Conservation (phyloP, 1,140 invertebrate species). For the roundworm (Caenorhabditis elegans) region WBcel235 BX284606.5:13689001-13689500, state of each 20-base stretch:
- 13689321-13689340: not conserved
- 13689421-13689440: too few species aligned
- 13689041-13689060: not conserved
- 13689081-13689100: not conserved
- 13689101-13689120: not conserved
- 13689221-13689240: not conserved
- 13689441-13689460: too few species aligned
- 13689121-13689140: not conserved
- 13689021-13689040: not conserved
- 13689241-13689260: not conserved
- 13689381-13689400: too few species aligned
- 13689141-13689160: not conserved
- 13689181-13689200: not conserved
- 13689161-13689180: not conserved
- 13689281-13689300: too few species aligned
- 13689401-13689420: too few species aligned
- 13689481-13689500: too few species aligned
- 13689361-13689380: too few species aligned
- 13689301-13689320: too few species aligned
- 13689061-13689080: not conserved
- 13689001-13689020: not conserved
- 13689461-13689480: too few species aligned
- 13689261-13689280: not conserved
- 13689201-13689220: not conserved
- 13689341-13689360: not conserved